A percentile compares a stretch with the other conserved stretches of the same genome.
Conservation (phyloP, 2,797 vertebrate genomes). For the Poeciliopsis turneri region DNA sequence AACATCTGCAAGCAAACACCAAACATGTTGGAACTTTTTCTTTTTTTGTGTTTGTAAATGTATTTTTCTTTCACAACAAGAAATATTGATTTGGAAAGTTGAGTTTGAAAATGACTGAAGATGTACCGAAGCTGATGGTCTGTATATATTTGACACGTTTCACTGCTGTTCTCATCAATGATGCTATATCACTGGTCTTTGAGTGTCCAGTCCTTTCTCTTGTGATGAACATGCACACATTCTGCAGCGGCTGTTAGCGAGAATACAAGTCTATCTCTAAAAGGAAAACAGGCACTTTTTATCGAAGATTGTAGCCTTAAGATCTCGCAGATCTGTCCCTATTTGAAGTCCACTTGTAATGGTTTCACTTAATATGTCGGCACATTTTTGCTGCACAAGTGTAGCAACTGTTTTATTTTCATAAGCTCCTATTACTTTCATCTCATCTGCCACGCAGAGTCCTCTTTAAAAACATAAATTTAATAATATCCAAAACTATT, state of each 20-base stretch:
- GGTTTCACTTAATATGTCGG: background rate
- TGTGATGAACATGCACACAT: slow-evolving; percentile 67
- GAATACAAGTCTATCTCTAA: slow-evolving; percentile 25
- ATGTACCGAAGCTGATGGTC: slow-evolving; percentile 56
- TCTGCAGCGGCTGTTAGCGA: slow-evolving; percentile 34
- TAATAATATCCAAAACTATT: background rate
- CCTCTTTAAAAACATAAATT: background rate
- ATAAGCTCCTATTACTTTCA: background rate
- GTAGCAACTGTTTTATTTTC: background rate
- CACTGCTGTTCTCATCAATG: slow-evolving; percentile 71
- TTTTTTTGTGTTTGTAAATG: slow-evolving; percentile 52
- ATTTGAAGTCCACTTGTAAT: background rate
- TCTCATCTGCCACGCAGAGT: background rate
- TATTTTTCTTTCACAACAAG: slow-evolving; percentile 17
- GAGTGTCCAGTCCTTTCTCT: slow-evolving; percentile 75
- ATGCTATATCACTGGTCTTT: slow-evolving; percentile 68
- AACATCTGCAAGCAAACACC: slow-evolving; percentile 10
- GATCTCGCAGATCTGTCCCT: background rate
- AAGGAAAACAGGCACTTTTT: background rate
- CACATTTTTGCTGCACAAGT: background rate
- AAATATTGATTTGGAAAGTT: slow-evolving; percentile 27
- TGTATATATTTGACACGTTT: slow-evolving; percentile 59
- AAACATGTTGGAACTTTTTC: slow-evolving; percentile 19
- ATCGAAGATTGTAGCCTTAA: background rate
- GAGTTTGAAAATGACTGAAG: slow-evolving; percentile 50